These are phyloP conservation scores for Aotus griseimembra DNA, from an alignment of 2,797 vertebrate genomes.

Conservation along the genomic window DNA sequence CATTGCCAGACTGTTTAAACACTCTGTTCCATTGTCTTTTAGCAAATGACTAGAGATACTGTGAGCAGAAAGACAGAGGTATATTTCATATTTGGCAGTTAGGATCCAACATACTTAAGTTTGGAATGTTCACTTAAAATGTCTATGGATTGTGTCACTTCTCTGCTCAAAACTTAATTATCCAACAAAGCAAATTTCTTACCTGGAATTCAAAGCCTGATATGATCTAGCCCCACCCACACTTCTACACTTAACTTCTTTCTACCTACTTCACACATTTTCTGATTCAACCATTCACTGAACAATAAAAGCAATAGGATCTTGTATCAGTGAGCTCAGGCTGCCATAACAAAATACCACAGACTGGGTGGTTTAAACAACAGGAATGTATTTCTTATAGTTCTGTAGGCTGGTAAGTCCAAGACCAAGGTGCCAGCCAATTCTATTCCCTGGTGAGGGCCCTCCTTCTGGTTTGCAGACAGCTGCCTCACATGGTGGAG, in stretches of 20 bases:
- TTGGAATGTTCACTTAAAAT: neutral
- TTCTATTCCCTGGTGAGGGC: neutral
- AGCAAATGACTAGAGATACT: neutral
- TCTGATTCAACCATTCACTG: constrained; percentile 3
- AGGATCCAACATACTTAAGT: neutral
- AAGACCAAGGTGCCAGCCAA: neutral
- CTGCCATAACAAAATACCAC: neutral
- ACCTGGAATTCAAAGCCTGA: constrained; percentile 22
- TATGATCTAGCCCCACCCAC: neutral
- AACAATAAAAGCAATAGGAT: neutral
- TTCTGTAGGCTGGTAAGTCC: neutral
- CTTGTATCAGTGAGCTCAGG: neutral
- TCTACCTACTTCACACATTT: neutral
- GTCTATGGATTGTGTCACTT: neutral
- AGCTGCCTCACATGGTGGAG: neutral
- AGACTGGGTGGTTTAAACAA: neutral
- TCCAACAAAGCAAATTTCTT: neutral
- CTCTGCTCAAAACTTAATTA: constrained; percentile 22
- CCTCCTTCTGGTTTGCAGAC: neutral
- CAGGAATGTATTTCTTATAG: neutral
- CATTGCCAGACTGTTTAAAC: neutral
- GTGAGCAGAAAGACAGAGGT: neutral
- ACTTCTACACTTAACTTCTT: constrained; percentile 2
- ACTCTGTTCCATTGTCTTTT: neutral
- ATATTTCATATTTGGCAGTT: neutral